phyloP scores from a whole-genome alignment of 1,140 invertebrate species.

The Archegozetes longisetosus region DNA sequence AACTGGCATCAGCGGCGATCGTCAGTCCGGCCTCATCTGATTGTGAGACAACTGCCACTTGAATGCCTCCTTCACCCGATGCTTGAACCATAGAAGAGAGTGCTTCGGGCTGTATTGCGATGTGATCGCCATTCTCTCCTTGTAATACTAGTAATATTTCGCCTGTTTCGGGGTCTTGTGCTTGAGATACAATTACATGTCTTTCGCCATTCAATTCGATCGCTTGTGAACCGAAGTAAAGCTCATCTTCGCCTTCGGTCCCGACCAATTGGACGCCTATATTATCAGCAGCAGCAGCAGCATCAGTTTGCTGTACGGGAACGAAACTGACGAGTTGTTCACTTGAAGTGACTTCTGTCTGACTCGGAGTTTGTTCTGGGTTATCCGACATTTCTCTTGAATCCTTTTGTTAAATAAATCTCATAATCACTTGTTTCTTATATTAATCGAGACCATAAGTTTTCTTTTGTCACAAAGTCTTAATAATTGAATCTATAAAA shows the following conservation, averaged over 20 bases:
- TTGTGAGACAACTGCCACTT: conserved; percentile 3
- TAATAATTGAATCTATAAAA: too few species aligned
- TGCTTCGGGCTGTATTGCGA: conserved; percentile 9
- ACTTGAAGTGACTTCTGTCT: background rate
- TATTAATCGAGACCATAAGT: too few species aligned
- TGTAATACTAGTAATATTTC: conserved; percentile 10
- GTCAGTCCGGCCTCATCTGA: background rate
- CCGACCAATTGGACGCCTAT: background rate
- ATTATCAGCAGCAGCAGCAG: background rate
- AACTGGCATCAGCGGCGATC: background rate
- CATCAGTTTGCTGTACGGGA: background rate
- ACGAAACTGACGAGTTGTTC: background rate
- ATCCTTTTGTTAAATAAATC: background rate
- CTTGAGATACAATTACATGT: conserved; percentile 8
- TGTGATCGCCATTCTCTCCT: conserved; percentile 12
- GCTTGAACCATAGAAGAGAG: conserved; percentile 2
- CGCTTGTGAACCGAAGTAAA: background rate
- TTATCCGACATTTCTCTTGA: background rate
- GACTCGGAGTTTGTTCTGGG: background rate
- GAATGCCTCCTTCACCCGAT: background rate
- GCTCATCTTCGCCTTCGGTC: background rate
- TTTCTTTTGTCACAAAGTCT: too few species aligned
- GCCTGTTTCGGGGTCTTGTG: conserved; percentile 10
- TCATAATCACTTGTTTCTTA: too few species aligned
- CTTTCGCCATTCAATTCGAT: conserved; percentile 7